These are phyloP conservation scores for Sinocyclocheilus rhinocerous DNA, from an alignment of 2,113 vertebrate species.

Conservation along the genomic window DNA sequence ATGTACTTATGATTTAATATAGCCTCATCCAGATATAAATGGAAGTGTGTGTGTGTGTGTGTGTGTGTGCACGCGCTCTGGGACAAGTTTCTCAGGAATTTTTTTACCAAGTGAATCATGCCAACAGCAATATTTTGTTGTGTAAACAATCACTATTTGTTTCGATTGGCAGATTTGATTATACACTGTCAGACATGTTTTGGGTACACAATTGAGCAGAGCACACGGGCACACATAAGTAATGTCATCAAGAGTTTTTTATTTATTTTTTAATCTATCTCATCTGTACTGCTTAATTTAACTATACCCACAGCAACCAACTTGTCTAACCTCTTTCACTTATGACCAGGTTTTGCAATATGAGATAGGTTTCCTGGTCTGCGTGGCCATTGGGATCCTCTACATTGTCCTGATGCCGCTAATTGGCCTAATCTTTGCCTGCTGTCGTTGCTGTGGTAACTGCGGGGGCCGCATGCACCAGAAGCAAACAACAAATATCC, in stretches of 20 bases:
- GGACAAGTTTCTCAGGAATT: background rate
- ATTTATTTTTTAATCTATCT: background rate
- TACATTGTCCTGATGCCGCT: slow-evolving; percentile 80
- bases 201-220: background rate
- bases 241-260: background rate
- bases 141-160: background rate
- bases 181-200: background rate
- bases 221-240: background rate
- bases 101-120: background rate
- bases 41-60: no score
- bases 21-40: background rate
- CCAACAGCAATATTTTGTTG: background rate
- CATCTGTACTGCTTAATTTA: background rate
- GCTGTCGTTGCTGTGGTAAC: slow-evolving; percentile 83
- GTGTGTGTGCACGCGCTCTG: no score
- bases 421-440: slow-evolving; percentile 79
- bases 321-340: slow-evolving; percentile 36
- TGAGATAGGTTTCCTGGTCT: slow-evolving; percentile 78
- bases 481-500: slow-evolving; percentile 68
- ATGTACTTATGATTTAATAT: background rate
- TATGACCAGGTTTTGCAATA: slow-evolving; percentile 72
- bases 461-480: slow-evolving; percentile 82
- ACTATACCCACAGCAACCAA: background rate
- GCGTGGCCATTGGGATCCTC: slow-evolving; percentile 75
- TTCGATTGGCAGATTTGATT: background rate